These are phyloP conservation scores for Poeciliopsis turneri DNA, from an alignment of 2,797 vertebrate genomes.

Conservation along the genomic window DNA sequence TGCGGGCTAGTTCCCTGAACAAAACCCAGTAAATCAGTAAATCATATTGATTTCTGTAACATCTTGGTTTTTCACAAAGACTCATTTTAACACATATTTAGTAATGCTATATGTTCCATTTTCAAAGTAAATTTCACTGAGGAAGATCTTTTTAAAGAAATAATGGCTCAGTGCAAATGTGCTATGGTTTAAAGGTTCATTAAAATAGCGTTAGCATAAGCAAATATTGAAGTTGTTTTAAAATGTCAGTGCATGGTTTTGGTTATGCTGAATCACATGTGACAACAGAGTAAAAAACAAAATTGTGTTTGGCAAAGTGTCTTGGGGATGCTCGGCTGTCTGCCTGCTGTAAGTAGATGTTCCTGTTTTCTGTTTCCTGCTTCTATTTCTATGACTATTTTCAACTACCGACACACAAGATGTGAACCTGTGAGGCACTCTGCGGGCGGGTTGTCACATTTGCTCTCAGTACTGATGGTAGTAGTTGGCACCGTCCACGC, in stretches of 20 bases:
- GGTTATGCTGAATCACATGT: conserved; percentile 19
- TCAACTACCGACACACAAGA: conserved; percentile 1
- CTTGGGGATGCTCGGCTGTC: conserved; percentile 14
- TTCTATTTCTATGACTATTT: conserved; percentile 48
- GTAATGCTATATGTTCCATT: not conserved
- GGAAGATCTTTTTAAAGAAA: not conserved
- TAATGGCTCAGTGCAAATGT: not conserved
- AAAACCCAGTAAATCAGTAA: not conserved
- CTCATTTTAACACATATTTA: not conserved
- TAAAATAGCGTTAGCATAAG: not conserved
- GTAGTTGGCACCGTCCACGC: conserved; percentile 80
- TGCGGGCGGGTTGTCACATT: conserved; percentile 23
- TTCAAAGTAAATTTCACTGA: not conserved
- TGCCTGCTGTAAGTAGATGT: conserved; percentile 12
- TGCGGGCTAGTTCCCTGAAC: not conserved
- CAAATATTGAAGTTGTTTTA: not conserved
- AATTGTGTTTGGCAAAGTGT: conserved; percentile 40
- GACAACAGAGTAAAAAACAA: conserved; percentile 20
- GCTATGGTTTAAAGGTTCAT: not conserved
- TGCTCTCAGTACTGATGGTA: conserved; percentile 82
- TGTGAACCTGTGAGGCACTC: conserved; percentile 18
- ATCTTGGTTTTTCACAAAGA: not conserved
- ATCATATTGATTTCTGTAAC: not conserved
- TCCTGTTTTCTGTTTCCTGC: conserved; percentile 21
- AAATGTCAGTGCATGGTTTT: not conserved